Conservation (phyloP, 1,140 invertebrate genomes). For the Ceratitis capitata region DNA sequence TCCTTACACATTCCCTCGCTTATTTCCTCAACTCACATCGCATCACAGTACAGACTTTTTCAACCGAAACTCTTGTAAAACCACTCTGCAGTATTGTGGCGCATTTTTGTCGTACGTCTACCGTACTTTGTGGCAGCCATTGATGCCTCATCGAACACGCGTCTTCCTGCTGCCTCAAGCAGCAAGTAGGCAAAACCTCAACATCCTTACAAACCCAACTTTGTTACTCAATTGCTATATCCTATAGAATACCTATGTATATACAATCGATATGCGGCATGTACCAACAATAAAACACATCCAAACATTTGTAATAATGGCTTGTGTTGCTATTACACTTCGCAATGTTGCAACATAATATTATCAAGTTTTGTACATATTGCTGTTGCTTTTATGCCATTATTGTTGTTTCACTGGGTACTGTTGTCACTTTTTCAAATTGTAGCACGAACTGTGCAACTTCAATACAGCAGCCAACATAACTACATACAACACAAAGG, state of each 20-base stretch:
- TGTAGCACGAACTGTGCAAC: conserved; percentile 29
- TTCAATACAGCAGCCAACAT: conserved; percentile 24
- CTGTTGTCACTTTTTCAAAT: conserved; percentile 39
- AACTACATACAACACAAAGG: conserved; percentile 3
- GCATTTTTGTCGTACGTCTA: conserved; percentile 31
- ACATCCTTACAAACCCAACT: background rate
- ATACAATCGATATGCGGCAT: conserved; percentile 9
- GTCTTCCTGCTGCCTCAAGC: background rate
- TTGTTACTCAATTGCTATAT: background rate
- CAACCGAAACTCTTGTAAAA: background rate
- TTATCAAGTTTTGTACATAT: conserved; percentile 39
- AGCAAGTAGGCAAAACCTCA: background rate
- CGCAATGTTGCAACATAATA: conserved; percentile 33
- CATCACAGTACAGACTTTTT: background rate
- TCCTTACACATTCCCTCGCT: background rate
- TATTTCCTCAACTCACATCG: background rate
- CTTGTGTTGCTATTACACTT: conserved; percentile 18
- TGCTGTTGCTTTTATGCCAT: conserved; percentile 26
- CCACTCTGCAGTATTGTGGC: conserved; percentile 21
- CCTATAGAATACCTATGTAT: background rate
- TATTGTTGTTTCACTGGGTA: background rate
- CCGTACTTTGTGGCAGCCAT: conserved; percentile 18
- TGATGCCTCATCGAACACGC: conserved; percentile 29
- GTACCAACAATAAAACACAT: background rate
- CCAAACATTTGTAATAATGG: background rate